phyloP scores from a whole-genome alignment of 2,113 vertebrate genomes.

The Lichenostomus cassidix region DNA sequence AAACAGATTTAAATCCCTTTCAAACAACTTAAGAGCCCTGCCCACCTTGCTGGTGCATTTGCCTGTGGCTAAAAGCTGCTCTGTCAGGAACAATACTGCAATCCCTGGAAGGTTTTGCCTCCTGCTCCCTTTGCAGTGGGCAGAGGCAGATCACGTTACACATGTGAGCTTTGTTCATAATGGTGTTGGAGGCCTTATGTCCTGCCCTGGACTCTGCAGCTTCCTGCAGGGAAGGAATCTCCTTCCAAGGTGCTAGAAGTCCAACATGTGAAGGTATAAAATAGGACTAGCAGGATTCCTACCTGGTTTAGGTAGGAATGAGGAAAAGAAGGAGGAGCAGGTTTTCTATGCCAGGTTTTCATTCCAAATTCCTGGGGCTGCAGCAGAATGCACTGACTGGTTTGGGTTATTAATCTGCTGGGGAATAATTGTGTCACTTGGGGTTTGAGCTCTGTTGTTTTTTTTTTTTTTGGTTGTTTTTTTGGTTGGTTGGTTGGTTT shows the following conservation, averaged over 20 bases:
- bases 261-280: background rate
- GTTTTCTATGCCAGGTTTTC: background rate
- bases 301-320: background rate
- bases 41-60: background rate
- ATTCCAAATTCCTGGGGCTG: background rate
- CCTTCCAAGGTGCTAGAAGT: background rate
- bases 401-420: background rate
- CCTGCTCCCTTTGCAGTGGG: accelerated
- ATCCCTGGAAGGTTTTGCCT: background rate
- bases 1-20: background rate
- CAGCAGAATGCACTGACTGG: background rate
- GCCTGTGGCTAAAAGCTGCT: background rate
- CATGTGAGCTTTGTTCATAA: background rate
- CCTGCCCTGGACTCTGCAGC: background rate
- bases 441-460: background rate
- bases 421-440: background rate
- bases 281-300: background rate
- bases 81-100: background rate
- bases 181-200: background rate
- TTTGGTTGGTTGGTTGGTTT: background rate
- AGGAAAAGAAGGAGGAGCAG: background rate
- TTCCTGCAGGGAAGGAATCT: background rate
- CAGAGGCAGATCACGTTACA: no score
- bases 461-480: background rate
- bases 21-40: background rate